Evolutionary conservation across 30 jellyfish, hydroid and myxozoan genomes (phyloP).

Genomic region (Mastigias papua): DNA sequence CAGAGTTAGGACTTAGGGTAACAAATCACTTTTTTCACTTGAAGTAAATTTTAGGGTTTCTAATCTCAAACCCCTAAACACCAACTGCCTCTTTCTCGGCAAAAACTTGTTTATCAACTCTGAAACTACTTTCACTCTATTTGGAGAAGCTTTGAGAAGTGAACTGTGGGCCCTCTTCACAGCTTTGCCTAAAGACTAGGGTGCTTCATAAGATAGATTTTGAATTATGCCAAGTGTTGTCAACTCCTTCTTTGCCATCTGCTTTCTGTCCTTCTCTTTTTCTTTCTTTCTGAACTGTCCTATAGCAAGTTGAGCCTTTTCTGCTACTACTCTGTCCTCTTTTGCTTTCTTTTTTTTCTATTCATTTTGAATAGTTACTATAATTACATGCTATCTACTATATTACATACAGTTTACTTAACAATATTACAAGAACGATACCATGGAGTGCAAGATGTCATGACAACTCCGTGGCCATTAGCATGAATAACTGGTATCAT

Average conservation of each 20-base stretch:
- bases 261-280: background rate
- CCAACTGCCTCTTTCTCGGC: background rate
- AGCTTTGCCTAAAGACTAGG: background rate
- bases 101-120: background rate
- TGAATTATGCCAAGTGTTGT: background rate
- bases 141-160: background rate
- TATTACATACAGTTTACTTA: too few relatives aligned
- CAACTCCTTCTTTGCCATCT: background rate
- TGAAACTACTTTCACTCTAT: background rate
- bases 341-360: too few relatives aligned
- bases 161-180: background rate
- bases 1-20: background rate
- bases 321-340: too few relatives aligned
- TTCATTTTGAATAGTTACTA: too few relatives aligned
- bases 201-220: background rate
- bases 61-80: background rate
- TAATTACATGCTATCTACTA: too few relatives aligned
- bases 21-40: background rate
- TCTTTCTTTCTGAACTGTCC: background rate
- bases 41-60: background rate
- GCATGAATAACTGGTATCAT: too few relatives aligned
- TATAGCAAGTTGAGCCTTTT: background rate
- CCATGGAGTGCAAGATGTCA: too few relatives aligned
- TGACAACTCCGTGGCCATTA: too few relatives aligned
- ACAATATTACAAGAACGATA: too few relatives aligned